These are phyloP conservation scores for Gadopsis marmoratus DNA, from an alignment of 2,797 vertebrate species.

Conservation along the genomic window DNA sequence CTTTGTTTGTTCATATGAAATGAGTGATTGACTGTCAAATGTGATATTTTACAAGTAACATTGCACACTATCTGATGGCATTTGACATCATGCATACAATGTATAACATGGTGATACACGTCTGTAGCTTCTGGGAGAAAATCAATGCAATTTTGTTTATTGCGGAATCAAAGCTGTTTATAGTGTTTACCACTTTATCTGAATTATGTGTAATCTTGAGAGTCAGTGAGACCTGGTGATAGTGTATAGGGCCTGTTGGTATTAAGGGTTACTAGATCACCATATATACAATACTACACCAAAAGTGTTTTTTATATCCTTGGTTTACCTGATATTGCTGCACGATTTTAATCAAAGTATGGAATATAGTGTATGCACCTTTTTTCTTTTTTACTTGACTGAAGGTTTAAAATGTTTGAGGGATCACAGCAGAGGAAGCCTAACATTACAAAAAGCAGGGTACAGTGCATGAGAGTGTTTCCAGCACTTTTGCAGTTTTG, in stretches of 20 bases:
- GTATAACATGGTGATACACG: background rate
- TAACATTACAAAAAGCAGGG: conserved; percentile 29
- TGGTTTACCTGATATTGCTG: conserved; percentile 29
- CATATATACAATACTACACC: conserved; percentile 17
- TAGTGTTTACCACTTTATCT: conserved; percentile 52
- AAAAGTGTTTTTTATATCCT: conserved; percentile 23
- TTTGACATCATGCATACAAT: conserved; percentile 12
- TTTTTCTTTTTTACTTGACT: conserved; percentile 20
- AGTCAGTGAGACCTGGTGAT: conserved; percentile 49
- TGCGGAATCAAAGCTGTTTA: conserved; percentile 23
- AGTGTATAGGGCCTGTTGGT: conserved; percentile 25
- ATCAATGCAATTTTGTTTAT: conserved; percentile 34
- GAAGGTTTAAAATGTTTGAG: conserved; percentile 35
- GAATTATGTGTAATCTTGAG: conserved; percentile 56
- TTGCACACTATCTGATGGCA: background rate
- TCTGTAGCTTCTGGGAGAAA: conserved; percentile 19
- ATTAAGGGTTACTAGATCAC: conserved; percentile 31
- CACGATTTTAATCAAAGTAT: conserved; percentile 34
- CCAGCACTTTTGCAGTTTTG: conserved; percentile 19
- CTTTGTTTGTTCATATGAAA: conserved; percentile 44
- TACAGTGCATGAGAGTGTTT: conserved; percentile 26
- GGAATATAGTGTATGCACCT: conserved; percentile 10
- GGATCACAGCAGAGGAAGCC: conserved; percentile 26
- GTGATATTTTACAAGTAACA: conserved; percentile 32
- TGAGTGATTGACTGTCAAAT: conserved; percentile 27